Conservation (phyloP, 1,140 invertebrate genomes). For the Centruroides sculpturatus region DNA sequence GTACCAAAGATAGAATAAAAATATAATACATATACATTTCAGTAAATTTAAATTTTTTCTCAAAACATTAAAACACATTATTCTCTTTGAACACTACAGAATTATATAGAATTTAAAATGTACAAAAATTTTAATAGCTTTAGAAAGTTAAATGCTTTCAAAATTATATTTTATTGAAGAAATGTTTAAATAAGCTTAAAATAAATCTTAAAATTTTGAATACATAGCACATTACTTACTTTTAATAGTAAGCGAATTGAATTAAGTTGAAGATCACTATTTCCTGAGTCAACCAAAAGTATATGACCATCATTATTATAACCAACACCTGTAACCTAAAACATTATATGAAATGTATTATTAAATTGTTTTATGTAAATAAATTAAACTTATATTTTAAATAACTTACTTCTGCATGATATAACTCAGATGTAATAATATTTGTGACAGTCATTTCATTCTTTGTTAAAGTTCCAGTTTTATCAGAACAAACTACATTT, state of each 20-base stretch:
- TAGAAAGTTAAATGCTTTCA: no score
- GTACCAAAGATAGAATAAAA: no score
- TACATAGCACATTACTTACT: slow-evolving; percentile 25
- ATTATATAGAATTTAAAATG: no score
- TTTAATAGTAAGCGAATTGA: slow-evolving; percentile 53
- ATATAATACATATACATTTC: no score
- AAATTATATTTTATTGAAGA: no score
- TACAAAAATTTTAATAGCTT: no score
- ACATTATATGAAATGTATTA: not conserved
- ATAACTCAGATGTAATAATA: slow-evolving; percentile 83
- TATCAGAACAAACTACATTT: slow-evolving; percentile 96
- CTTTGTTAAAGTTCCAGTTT: slow-evolving; percentile 94
- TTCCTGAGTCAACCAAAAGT: slow-evolving; percentile 55
- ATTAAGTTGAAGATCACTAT: slow-evolving; percentile 35
- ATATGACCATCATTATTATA: slow-evolving; percentile 76
- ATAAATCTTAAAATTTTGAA: no score
- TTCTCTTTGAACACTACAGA: no score
- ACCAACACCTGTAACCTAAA: slow-evolving; percentile 64
- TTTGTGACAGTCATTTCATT: slow-evolving; percentile 98
- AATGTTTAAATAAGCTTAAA: no score
- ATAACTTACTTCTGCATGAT: slow-evolving; percentile 61
- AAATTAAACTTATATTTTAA: not conserved
- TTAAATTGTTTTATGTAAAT: not conserved
- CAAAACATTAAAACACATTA: no score
- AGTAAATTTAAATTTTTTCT: no score